Evolutionary conservation across 1,140 invertebrate genomes (phyloP).

Genomic region (Spodoptera litura): DNA sequence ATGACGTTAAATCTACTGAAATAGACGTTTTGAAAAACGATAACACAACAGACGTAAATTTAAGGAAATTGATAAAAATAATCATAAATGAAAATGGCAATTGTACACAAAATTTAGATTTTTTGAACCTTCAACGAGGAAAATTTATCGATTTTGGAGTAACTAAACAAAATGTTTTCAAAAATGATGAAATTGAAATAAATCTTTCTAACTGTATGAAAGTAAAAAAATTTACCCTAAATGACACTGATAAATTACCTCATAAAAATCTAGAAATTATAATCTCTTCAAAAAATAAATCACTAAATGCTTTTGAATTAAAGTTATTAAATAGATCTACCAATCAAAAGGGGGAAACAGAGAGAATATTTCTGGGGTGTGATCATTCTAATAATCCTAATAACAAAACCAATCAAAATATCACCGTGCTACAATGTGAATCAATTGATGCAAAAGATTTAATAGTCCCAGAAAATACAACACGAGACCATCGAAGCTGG

Average conservation of each 20-base stretch:
- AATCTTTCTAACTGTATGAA: neutral
- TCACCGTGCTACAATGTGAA: neutral
- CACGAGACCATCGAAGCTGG: neutral
- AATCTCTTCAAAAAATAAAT: neutral
- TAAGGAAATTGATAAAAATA: neutral
- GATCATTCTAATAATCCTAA: neutral
- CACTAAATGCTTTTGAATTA: neutral
- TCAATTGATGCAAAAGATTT: neutral
- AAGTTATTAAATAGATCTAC: neutral
- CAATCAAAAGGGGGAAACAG: neutral
- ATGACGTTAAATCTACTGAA: neutral
- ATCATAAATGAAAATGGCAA: neutral
- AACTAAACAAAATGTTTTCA: neutral
- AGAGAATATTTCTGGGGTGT: neutral
- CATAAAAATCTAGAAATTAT: neutral
- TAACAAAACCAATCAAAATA: neutral
- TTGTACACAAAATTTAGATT: neutral
- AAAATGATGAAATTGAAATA: neutral
- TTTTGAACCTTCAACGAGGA: neutral
- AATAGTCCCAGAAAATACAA: neutral
- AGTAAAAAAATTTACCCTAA: neutral
- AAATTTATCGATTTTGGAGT: neutral
- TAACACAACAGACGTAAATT: neutral
- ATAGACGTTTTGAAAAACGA: neutral
- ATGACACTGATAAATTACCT: neutral